Evolutionary conservation across 2,797 vertebrate species (phyloP).

Genomic region (Anguilla megastoma): DNA sequence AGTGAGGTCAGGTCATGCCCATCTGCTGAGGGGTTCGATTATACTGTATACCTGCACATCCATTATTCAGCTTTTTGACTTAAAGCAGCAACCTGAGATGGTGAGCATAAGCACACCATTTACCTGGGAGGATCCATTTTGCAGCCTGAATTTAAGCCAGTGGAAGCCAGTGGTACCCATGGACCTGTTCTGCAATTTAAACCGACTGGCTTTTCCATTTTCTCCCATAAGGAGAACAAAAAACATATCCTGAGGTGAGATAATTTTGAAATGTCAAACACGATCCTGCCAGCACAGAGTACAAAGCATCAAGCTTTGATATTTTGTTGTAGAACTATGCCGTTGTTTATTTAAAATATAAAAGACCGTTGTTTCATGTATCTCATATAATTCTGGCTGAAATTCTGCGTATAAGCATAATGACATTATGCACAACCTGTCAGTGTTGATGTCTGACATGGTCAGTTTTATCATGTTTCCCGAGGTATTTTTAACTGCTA

Average conservation of each 20-base stretch:
- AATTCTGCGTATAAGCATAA: background rate
- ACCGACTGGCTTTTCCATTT: background rate
- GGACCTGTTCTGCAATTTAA: background rate
- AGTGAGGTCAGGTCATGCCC: constrained; percentile 33
- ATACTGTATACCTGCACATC: background rate
- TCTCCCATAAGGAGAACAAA: background rate
- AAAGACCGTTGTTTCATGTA: background rate
- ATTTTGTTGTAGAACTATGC: background rate
- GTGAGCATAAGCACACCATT: background rate
- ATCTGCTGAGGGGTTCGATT: constrained; percentile 43
- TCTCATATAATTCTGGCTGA: background rate
- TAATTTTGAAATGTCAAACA: constrained; percentile 23
- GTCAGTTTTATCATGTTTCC: background rate
- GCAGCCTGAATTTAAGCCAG: background rate
- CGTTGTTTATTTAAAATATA: constrained; percentile 6
- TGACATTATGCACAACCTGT: background rate
- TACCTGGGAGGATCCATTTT: constrained; percentile 3
- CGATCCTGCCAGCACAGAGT: constrained; percentile 4
- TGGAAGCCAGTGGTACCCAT: background rate
- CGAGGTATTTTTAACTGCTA: background rate
- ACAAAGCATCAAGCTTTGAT: background rate
- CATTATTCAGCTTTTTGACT: background rate
- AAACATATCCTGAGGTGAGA: background rate
- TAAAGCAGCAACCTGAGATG: background rate
- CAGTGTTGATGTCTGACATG: background rate